Percentiles rank a stretch among this genome's conserved stretches.
phyloP scores from a whole-genome alignment of 2,797 vertebrate genomes.

The Mustela erminea region DNA sequence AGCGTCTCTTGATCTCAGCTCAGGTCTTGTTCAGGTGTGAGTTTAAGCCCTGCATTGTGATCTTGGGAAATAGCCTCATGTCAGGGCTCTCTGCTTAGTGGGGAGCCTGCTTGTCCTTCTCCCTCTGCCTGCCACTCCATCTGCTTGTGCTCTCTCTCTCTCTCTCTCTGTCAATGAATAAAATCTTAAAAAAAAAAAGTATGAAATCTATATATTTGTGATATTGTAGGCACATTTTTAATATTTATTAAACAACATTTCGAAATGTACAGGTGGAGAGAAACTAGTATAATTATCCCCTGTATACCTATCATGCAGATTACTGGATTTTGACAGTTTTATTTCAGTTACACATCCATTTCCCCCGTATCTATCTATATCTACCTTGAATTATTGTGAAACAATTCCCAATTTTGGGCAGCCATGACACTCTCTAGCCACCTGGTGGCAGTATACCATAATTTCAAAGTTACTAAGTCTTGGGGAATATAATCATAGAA shows the following conservation, averaged over 20 bases:
- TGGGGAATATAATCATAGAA: slow-evolving; percentile 8
- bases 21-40: background rate
- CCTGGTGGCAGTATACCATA: slow-evolving; percentile 74
- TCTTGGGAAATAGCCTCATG: background rate
- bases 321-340: background rate
- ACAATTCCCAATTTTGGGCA: background rate
- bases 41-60: background rate
- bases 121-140: background rate
- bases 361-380: background rate
- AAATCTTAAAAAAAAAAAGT: too few relatives aligned
- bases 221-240: background rate
- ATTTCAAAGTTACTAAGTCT: slow-evolving; percentile 50
- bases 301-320: background rate
- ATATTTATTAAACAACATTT: slow-evolving; percentile 49
- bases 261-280: background rate
- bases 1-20: background rate
- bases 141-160: too few relatives aligned
- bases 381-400: slow-evolving; percentile 26
- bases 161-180: background rate
- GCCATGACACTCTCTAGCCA: slow-evolving; percentile 52
- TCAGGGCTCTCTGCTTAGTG: background rate
- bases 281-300: background rate
- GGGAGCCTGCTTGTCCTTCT: background rate
- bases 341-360: background rate
- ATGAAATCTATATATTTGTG: background rate